These are phyloP conservation scores for Andrena trimmerana DNA, from an alignment of 2,888 invertebrate genomes.

Conservation along the genomic window DNA sequence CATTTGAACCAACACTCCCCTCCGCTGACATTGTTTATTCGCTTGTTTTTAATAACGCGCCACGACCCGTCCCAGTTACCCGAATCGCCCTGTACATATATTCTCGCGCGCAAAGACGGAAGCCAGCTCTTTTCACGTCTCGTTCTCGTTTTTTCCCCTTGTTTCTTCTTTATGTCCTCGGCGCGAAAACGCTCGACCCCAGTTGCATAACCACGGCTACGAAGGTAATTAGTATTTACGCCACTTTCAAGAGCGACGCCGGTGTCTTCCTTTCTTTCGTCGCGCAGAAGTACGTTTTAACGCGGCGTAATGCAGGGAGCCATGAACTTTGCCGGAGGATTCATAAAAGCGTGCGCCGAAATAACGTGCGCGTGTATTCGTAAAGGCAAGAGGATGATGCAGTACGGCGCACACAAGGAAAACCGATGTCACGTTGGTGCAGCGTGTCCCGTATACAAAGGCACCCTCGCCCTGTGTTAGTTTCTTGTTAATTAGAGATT, in stretches of 20 bases:
- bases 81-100: conserved; percentile 14
- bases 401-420: not conserved
- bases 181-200: conserved; percentile 61
- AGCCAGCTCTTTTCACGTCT: conserved; percentile 52
- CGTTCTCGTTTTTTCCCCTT: conserved; percentile 34
- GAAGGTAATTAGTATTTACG: conserved; percentile 76
- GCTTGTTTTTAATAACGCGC: not conserved
- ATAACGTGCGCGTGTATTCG: not conserved
- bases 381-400: not conserved
- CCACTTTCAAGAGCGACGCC: conserved; percentile 64
- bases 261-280: conserved; percentile 66
- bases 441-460: not conserved
- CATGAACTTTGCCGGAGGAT: conserved; percentile 65
- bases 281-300: conserved; percentile 65
- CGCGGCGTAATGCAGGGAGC: conserved; percentile 63
- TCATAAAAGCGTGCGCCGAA: conserved; percentile 52
- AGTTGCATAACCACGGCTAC: conserved; percentile 43
- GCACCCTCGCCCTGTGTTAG: conserved; percentile 58
- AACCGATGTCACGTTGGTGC: not conserved
- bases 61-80: conserved; percentile 5
- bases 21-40: not conserved
- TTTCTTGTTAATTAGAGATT: conserved; percentile 82
- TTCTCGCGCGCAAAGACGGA: conserved; percentile 44
- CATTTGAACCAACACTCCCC: too few species aligned
- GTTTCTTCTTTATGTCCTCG: conserved; percentile 32